phyloP scores from a whole-genome alignment of 2,888 invertebrate species.

The Dioctria rufipes region DNA sequence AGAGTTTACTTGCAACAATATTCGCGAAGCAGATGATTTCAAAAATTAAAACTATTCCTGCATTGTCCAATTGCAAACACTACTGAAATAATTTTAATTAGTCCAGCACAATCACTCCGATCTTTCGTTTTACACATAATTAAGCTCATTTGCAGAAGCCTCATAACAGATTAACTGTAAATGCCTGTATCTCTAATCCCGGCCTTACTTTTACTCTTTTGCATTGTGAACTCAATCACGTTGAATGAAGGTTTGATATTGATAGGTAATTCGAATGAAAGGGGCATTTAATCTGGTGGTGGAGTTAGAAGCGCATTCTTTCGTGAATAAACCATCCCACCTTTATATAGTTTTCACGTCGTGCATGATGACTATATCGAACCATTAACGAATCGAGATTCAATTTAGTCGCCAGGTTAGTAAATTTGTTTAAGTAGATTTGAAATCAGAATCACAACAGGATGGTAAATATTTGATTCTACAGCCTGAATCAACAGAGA shows the following conservation, averaged over 20 bases:
- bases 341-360: slow-evolving; percentile 11
- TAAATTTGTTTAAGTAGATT: slow-evolving; percentile 44
- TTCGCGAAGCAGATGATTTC: too few species aligned
- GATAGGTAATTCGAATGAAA: background rate
- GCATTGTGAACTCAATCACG: slow-evolving; percentile 7
- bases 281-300: background rate
- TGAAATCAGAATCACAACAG: slow-evolving; percentile 44
- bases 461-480: slow-evolving; percentile 34
- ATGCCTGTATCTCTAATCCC: slow-evolving; percentile 15
- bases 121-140: slow-evolving; percentile 41
- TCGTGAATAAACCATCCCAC: background rate
- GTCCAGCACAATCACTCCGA: slow-evolving; percentile 17
- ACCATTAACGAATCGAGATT: background rate
- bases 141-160: slow-evolving; percentile 49
- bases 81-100: slow-evolving; percentile 32
- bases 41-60: too few species aligned
- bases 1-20: too few species aligned
- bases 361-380: background rate
- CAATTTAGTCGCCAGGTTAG: slow-evolving; percentile 28
- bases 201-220: background rate
- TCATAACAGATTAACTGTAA: slow-evolving; percentile 9
- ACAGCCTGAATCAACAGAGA: slow-evolving; percentile 35
- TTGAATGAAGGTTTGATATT: background rate
- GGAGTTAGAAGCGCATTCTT: background rate
- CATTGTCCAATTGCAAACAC: too few species aligned